Conservation (phyloP, 2,888 invertebrate genomes). For the Seladonia tumulorum region DNA sequence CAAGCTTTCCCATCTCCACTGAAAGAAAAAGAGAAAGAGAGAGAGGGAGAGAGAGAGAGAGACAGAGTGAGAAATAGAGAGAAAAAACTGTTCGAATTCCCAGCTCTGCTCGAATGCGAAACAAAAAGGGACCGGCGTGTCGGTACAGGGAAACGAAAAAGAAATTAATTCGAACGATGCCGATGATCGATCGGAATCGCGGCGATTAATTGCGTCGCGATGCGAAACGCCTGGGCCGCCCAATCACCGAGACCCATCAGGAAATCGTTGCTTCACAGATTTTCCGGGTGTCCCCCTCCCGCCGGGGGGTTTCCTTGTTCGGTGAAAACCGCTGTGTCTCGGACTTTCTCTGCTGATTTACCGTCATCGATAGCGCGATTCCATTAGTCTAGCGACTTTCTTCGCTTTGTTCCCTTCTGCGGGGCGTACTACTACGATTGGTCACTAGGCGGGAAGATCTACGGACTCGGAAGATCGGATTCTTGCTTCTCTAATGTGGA, state of each 20-base stretch:
- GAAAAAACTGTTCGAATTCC: not conserved
- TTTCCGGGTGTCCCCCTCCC: constrained; percentile 18
- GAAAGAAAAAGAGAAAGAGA: not conserved
- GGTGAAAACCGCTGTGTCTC: constrained; percentile 34
- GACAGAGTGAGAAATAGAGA: too few species aligned
- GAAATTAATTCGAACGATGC: not conserved
- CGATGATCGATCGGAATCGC: not conserved
- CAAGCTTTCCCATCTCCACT: not conserved
- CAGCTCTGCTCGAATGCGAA: not conserved
- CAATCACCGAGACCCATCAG: not conserved
- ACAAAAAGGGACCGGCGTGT: not conserved
- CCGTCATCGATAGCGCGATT: constrained; percentile 32
- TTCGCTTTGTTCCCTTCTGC: constrained; percentile 13
- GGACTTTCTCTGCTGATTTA: constrained; percentile 53
- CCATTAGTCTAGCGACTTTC: constrained; percentile 40
- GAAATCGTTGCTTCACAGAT: constrained; percentile 11
- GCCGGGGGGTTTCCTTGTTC: constrained; percentile 22
- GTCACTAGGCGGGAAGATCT: constrained; percentile 19
- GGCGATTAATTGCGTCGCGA: not conserved
- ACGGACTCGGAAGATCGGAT: constrained; percentile 13
- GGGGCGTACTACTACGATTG: not conserved
- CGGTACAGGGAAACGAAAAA: not conserved
- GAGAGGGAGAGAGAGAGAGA: too few species aligned
- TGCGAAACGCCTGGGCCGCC: not conserved
- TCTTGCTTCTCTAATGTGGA: constrained; percentile 7